A percentile compares a stretch with the other conserved stretches of the same genome.
Conservation (phyloP, 2,888 invertebrate species). For the Drosophila basisetae region DNA sequence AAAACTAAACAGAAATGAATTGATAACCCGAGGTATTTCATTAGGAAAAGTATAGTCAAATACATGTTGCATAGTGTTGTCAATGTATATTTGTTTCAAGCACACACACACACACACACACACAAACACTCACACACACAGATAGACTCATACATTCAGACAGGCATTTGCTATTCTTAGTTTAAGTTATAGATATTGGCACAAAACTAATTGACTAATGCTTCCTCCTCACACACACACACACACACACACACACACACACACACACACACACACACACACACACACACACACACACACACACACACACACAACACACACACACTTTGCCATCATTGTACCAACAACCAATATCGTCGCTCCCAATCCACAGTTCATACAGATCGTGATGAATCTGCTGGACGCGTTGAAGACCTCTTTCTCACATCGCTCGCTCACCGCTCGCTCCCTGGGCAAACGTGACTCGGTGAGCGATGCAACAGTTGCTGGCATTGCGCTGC, state of each 20-base stretch:
- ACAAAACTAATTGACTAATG: conserved; percentile 76
- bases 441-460: conserved; percentile 93
- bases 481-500: conserved; percentile 93
- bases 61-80: conserved; percentile 62
- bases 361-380: conserved; percentile 90
- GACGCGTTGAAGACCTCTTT: conserved; percentile 97
- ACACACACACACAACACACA: conserved; percentile 8
- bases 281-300: conserved; percentile 21
- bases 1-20: not conserved
- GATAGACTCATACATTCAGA: conserved; percentile 14
- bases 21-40: not conserved
- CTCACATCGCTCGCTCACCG: conserved; percentile 94
- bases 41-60: conserved; percentile 1
- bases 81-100: conserved; percentile 59
- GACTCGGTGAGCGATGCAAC: conserved; percentile 96
- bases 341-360: conserved; percentile 65
- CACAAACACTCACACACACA: conserved; percentile 28
- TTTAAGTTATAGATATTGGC: conserved; percentile 55
- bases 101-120: conserved; percentile 35
- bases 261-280: conserved; percentile 9
- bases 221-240: conserved; percentile 37
- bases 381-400: conserved; percentile 95
- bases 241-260: conserved; percentile 18
- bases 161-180: conserved; percentile 17
- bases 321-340: conserved; percentile 46